Evolutionary conservation across 2,797 vertebrate species (phyloP).

Genomic region (Cirrhinus mrigala): DNA sequence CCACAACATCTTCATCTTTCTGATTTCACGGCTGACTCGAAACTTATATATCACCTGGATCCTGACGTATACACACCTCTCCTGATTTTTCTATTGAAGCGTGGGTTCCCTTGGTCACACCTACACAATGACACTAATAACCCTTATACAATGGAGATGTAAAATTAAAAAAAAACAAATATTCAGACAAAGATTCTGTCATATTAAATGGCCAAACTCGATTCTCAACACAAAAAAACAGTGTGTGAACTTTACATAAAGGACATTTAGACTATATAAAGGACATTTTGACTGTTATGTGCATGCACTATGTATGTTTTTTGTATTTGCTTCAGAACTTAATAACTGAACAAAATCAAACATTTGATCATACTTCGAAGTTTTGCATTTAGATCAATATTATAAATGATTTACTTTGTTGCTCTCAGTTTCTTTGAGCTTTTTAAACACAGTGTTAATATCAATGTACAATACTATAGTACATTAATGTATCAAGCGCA

Average conservation of each 20-base stretch:
- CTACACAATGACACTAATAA: neutral
- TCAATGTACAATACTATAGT: neutral
- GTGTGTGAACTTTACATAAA: neutral
- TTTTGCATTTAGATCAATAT: neutral
- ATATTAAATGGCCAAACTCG: neutral
- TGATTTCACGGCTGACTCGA: neutral
- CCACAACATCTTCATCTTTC: constrained; percentile 30
- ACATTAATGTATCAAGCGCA: neutral
- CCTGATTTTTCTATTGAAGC: neutral
- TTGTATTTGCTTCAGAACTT: neutral
- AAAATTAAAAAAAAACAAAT: neutral
- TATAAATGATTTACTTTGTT: neutral
- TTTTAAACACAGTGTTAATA: neutral
- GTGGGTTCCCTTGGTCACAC: neutral
- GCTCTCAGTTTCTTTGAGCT: neutral
- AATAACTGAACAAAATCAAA: neutral
- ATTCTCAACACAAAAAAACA: neutral
- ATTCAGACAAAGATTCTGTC: neutral
- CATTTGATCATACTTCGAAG: neutral
- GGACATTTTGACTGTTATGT: neutral
- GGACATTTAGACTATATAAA: neutral
- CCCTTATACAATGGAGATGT: neutral
- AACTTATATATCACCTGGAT: neutral
- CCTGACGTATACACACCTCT: neutral
- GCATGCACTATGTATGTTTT: neutral